Evolutionary conservation across 2,888 invertebrate species (phyloP), one percentile per base, ranked within the genome.

Genomic region (Phanerotoma sp.): DNA sequence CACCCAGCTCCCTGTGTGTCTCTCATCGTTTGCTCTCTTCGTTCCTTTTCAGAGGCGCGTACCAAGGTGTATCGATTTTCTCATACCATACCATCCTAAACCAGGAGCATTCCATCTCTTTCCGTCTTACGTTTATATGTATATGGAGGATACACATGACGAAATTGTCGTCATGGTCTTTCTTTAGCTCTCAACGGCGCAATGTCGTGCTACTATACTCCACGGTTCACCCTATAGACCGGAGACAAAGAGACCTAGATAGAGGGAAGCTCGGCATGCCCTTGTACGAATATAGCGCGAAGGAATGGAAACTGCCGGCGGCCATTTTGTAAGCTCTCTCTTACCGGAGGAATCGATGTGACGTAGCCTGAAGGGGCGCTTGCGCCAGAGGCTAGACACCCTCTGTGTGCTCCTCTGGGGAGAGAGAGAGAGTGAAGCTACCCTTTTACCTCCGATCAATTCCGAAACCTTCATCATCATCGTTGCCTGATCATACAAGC

Each of bases 281-380:
- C 58, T 58, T 56, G 42, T 54, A 47, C 46, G 44, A 45, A 45
- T 58, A 54, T 49, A 49, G 46, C 56, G 57, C 60, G 67, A 70
- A 72, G 73, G 69, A 74, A 73, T 72, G 70, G 70, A 75, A n/a
- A 71, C 66, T 58, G 74, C 73, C 74, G 68, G 71, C 75, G 72
- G 76, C 77, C 77, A 77, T 77, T 77, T 77, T 77, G 77, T 76
- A 77, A 76, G 76, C 77, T 75, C 72, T 75, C 73, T 74, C 73
- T 75, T 76, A 71, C 75, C 73, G 72, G 73, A 74, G 76, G 77
- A 77, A 77, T 77, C 77, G 75, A 77, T 77, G 77, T 74, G 76
- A 73, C 72, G 76, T 77, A 68, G 76, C 75, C 77, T 66, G 70
- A 25, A 73, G 76, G 76, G 73, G 75, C 77, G 77, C 76, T 76